Base-by-base conservation (phyloP, 2,797 vertebrate species). In the Lindbergichthys nudifrons region DNA sequence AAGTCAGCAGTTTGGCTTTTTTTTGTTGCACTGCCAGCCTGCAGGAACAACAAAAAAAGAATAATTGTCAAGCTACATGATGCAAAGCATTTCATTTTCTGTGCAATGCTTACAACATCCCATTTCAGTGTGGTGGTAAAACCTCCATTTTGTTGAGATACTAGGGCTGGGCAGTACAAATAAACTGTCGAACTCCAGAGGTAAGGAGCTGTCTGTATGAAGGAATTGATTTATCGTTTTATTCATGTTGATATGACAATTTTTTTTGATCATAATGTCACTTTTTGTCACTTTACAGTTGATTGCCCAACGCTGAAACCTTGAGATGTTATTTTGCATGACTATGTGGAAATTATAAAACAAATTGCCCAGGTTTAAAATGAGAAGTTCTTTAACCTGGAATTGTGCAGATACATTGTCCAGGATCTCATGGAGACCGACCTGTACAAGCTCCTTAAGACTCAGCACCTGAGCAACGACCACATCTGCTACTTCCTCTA, bases 361-460 rank as follows among this genome's bases (percentile, higher is more conserved):
- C 14, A 46, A 0, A 21, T 57, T 36, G 13, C 30, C 23, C 10
- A 0, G 1, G 26, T 3, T 48, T 1, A 10, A 53, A 36, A 51
- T 52, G 4, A 0, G 0, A 23, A 10, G 45, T 53, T 83, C 91
- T 80, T 93, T 93, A 90, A 93, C 90, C 0, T 10, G 26, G 19
- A 12, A 0, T 13, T 2, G 18, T 74, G 80, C 90, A 97, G 97
- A 65, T 98, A 98, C 81, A 98, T 98, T 2, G 97, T 98, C 12
- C 96, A 98, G 92, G 96, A 97, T 88, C 95, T 98, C 71, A 98
- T 98, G 97, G 97, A 98, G 91, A 97, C 96, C 0, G 97, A 98
- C 90, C 94, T 98, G 2, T 98, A 97, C 94, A 98, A 98, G 88
- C 91, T 98, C 86, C 95, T 98, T 86, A 97, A 97, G 67, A 89